Evolutionary conservation across 2,113 vertebrate species (phyloP), one percentile per base, ranked within the genome.

Genomic region (Scomber colias): DNA sequence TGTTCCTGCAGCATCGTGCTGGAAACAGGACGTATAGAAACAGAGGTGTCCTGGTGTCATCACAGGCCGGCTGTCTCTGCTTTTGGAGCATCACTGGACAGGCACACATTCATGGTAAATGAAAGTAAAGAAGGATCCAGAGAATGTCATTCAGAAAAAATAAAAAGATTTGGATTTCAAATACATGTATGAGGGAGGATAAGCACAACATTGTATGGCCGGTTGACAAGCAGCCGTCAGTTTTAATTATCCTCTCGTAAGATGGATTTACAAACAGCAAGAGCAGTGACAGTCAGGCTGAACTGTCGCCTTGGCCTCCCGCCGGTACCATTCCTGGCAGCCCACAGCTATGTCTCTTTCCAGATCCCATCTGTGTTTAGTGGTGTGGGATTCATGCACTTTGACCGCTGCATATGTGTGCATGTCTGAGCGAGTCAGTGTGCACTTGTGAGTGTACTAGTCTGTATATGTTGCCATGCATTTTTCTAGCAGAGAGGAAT

Each of bases 291-390:
- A 81, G 69, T 87, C 5, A 61, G 76, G 16, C 82, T 87, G 83
- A 90, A 87, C 84, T 69, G 82, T 80, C 0, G 66, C 83, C 86
- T 90, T 87, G 86, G 92, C 79, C 66, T 74, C 62, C 44, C 0
- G 79, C 79, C 79, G 51, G 44, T 78, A 31, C 81, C 85, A 88
- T 89, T 90, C 84, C 88, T 87, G 70, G 71, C 77, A 82, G 27
- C 49, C 91, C 92, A 89, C 91, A 90, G 51, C 81, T 93, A 91
- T 92, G 89, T 90, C 89, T 87, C 77, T 86, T 90, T 92, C 88
- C 87, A 92, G 76, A 77, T 83, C 82, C 76, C 87, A 74, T 90
- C 90, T 91, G 89, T 89, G 91, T 92, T 92, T 92, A 93, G 92
- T 77, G 90, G 91, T 87, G 81, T 64, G 74, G 85, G 87, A 84